Percentiles rank a stretch among this genome's conserved stretches.
phyloP scores from a whole-genome alignment of 2,113 vertebrate genomes.

The Notothenia rossii region DNA sequence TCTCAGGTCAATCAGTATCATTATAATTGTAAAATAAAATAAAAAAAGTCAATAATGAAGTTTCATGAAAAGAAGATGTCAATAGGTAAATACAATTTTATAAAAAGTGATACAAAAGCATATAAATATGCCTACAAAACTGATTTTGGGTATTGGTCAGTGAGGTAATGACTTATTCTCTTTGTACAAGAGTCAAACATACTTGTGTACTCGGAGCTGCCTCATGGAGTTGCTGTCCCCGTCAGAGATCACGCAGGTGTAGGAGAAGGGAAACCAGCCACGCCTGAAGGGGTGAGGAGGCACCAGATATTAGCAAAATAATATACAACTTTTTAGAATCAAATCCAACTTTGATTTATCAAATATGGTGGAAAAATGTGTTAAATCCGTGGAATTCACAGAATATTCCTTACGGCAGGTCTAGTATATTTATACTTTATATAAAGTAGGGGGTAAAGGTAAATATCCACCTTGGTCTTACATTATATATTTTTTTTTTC shows the following conservation, averaged over 20 bases:
- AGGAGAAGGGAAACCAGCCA: slow-evolving; percentile 99
- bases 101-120: no score
- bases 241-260: slow-evolving; percentile 91
- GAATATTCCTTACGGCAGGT: no score
- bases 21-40: neutral
- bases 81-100: no score
- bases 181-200: neutral
- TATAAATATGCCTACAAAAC: neutral
- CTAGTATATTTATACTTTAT: no score
- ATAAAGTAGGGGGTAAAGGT: no score
- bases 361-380: neutral
- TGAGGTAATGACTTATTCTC: neutral
- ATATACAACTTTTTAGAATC: neutral
- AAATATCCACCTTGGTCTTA: no score
- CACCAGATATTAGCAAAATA: neutral
- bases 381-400: neutral
- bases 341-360: neutral
- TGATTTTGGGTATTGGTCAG: neutral
- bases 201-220: slow-evolving; percentile 86
- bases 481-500: no score
- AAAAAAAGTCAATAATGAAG: neutral
- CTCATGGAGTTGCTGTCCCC: slow-evolving; percentile 82
- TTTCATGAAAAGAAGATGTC: neutral
- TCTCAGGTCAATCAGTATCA: no score
- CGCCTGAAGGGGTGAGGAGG: slow-evolving; percentile 81